A percentile compares a stretch with the other conserved stretches of the same genome.
Evolutionary conservation across 2,797 vertebrate genomes (phyloP).

Genomic region (Argyrosomus regius): DNA sequence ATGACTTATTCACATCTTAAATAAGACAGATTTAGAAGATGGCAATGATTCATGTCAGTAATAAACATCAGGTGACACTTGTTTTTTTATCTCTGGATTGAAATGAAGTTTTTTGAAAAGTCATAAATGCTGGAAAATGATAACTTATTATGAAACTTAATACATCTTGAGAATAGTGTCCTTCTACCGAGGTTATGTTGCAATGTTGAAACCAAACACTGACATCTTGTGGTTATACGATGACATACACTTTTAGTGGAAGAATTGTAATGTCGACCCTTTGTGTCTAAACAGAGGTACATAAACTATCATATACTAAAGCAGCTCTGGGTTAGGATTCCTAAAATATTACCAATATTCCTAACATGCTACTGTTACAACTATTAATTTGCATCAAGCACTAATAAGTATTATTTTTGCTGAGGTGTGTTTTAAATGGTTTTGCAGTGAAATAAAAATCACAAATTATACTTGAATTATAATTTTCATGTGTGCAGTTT

Average conservation of each 20-base stretch:
- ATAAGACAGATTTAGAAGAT: slow-evolving; percentile 3
- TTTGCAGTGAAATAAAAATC: neutral
- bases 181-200: neutral
- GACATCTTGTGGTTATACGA: slow-evolving; percentile 71
- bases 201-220: slow-evolving; percentile 42
- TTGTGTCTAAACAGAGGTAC: neutral
- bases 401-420: too few species aligned
- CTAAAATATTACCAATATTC: neutral
- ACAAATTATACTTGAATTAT: neutral
- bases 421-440: neutral
- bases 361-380: too few species aligned
- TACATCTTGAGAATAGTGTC: neutral
- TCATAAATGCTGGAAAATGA: slow-evolving; percentile 3
- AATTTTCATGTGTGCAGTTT: neutral
- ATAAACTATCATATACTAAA: neutral
- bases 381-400: too few species aligned
- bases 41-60: neutral
- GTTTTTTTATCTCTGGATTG: neutral
- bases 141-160: neutral
- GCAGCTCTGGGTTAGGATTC: neutral
- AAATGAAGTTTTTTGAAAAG: neutral
- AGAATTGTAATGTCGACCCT: neutral
- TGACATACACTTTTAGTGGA: slow-evolving; percentile 11
- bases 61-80: neutral
- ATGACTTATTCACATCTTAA: slow-evolving; percentile 6